Evolutionary conservation across 2,797 vertebrate genomes (phyloP).

Genomic region (Gadopsis bispinosus): DNA sequence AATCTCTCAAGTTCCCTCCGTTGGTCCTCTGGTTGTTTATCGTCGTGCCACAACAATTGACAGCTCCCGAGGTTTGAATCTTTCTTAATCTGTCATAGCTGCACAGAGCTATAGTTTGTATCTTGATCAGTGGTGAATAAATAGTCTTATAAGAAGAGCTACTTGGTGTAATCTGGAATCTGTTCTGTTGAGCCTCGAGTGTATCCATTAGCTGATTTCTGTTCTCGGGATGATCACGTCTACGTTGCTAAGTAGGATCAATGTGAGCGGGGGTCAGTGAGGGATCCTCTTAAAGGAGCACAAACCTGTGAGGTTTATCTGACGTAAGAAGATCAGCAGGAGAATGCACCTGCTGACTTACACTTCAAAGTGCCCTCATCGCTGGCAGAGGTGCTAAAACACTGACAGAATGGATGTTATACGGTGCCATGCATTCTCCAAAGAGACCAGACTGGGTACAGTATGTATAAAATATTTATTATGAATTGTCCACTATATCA

Average conservation of each 20-base stretch:
- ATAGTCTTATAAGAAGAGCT: background rate
- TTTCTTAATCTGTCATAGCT: background rate
- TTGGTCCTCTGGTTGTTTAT: constrained; percentile 1
- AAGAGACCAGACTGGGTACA: constrained; percentile 36
- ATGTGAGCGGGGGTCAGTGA: constrained; percentile 53
- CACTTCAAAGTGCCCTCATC: constrained; percentile 54
- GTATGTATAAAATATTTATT: constrained; percentile 87
- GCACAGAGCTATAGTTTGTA: background rate
- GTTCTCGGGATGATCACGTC: constrained; percentile 69
- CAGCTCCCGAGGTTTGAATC: background rate
- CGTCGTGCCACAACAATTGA: background rate
- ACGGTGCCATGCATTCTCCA: background rate
- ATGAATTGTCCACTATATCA: constrained; percentile 81
- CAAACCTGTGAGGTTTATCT: constrained; percentile 68
- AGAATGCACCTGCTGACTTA: constrained; percentile 71
- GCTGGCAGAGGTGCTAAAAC: constrained; percentile 40
- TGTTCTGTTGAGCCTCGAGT: constrained; percentile 34
- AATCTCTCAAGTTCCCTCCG: background rate
- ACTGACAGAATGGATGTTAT: constrained; percentile 1
- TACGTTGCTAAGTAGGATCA: constrained; percentile 79
- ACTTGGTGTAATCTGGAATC: constrained; percentile 1
- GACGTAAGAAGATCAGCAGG: constrained; percentile 70
- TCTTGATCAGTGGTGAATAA: background rate
- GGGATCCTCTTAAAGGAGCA: constrained; percentile 82
- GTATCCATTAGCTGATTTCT: constrained; percentile 74